phyloP scores from a whole-genome alignment of 2,113 vertebrate species.

The Myodes glareolus region DNA sequence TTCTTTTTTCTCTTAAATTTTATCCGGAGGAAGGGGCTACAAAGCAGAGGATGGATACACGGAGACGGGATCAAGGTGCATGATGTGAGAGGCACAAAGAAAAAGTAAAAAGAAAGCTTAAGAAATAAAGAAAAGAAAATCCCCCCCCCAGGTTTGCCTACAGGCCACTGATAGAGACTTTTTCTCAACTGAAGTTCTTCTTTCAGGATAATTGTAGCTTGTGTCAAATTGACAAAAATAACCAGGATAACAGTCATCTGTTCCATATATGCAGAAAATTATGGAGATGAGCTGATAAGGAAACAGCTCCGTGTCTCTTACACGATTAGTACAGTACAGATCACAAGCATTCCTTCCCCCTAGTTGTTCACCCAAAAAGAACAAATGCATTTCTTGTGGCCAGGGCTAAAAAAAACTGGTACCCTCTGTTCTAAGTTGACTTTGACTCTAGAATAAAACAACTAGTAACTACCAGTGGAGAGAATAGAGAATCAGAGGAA shows the following conservation, averaged over 20 bases:
- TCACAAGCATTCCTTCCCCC: not conserved
- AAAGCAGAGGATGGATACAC: not conserved
- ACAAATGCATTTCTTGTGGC: not conserved
- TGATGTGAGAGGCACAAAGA: not conserved
- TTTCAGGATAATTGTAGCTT: not conserved
- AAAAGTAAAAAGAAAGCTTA: not conserved
- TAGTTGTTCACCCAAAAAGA: not conserved
- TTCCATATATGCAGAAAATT: not conserved
- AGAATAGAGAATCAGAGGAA: not conserved
- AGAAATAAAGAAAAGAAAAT: not conserved
- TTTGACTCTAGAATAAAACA: not conserved
- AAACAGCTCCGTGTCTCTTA: not conserved
- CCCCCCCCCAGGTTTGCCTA: not conserved
- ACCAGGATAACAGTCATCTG: not conserved
- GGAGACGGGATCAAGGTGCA: not conserved
- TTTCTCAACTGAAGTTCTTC: not conserved
- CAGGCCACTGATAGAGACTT: not conserved
- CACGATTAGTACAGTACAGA: not conserved
- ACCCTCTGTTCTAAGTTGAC: not conserved
- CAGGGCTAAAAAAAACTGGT: not conserved
- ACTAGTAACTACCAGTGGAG: not conserved
- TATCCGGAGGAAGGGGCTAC: not conserved
- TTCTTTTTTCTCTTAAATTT: not conserved
- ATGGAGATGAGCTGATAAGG: not conserved
- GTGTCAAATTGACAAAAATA: not conserved